Evolutionary conservation across 1,140 invertebrate species (phyloP).

Genomic region (Lysiphlebus fabarum): DNA sequence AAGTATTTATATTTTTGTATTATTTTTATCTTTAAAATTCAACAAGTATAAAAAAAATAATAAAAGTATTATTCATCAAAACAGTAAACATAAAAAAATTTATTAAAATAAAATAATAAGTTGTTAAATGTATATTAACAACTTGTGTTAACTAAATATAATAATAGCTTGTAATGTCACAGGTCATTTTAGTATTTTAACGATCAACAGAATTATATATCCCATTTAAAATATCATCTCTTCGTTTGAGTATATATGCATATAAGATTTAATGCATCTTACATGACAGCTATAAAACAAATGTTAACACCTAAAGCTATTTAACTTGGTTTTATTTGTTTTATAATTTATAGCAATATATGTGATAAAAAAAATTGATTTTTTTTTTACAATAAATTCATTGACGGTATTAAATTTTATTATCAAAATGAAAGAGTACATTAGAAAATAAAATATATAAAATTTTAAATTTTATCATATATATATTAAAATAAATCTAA

Average conservation of each 20-base stretch:
- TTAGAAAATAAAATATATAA: too few relatives aligned
- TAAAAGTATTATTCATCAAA: neutral
- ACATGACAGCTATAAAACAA: conserved; percentile 39
- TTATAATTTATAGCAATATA: too few relatives aligned
- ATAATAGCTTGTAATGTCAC: conserved; percentile 32
- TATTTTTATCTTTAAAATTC: neutral
- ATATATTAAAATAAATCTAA: too few relatives aligned
- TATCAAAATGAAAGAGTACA: too few relatives aligned
- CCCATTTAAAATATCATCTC: conserved; percentile 7
- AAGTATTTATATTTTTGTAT: conserved; percentile 51
- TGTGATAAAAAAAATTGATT: too few relatives aligned
- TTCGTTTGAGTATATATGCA: conserved; percentile 16
- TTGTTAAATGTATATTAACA: neutral
- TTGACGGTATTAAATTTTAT: too few relatives aligned
- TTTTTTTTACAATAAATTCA: too few relatives aligned
- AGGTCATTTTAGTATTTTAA: conserved; percentile 43
- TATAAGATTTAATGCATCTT: conserved; percentile 40
- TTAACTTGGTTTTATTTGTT: too few relatives aligned
- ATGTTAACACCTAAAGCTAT: conserved; percentile 41
- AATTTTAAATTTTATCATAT: too few relatives aligned
- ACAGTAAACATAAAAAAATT: neutral
- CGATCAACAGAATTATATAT: conserved; percentile 31
- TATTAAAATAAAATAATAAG: neutral
- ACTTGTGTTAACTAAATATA: conserved; percentile 25
- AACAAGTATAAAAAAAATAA: conserved; percentile 3